Base-by-base conservation (phyloP, 2,888 invertebrate genomes). In the Eilema depressum region DNA sequence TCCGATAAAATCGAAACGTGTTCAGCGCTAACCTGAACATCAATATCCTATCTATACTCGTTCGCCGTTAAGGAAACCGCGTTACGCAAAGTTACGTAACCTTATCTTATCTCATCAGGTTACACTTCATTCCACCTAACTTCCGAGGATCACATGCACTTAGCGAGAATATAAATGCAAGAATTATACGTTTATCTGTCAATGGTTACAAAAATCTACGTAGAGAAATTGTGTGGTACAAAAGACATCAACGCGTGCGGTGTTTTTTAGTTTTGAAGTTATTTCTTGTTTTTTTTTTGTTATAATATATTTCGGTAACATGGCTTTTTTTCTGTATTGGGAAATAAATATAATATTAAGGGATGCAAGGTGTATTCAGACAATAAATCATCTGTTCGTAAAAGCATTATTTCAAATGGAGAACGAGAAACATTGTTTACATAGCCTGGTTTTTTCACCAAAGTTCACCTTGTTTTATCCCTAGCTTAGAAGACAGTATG, bases 71-170 rank as follows among this genome's bases (percentile, higher is more conserved):
- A 85, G 85, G 85, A 86, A 87, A 87, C 85, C 79, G 75, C 83
- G 80, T 80, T 76, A 79, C 82, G 69, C 86, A 88, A 90, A 70
- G 75, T 89, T 90, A 86, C 81, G 80, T 85, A 89, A 90, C 74
- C 20, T 17, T 53, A 53, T 37, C 25, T n/a, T 68, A 73, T 66
- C 76, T 75, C 80, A 82, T 77, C 75, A 63, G 61, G 69, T 67
- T 63, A 73, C 75, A 69, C 63, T 61, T 68, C 30, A 63, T 63
- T 60, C n/a, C 10, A 66, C 12, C 59, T 73, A 41, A 74, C 75
- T 70, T 73, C 77, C 76, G 71, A 74, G 66, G 74, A 69, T 73
- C 69, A 65, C 47, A 67, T 73, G 5, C 53, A 60, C 56, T 33
- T 65, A 2, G n/a, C 4, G 17, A 56, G 65, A 41, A 65, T 57